Evolutionary conservation across 1,140 invertebrate species (phyloP).

Genomic region (Nasonia giraulti): DNA sequence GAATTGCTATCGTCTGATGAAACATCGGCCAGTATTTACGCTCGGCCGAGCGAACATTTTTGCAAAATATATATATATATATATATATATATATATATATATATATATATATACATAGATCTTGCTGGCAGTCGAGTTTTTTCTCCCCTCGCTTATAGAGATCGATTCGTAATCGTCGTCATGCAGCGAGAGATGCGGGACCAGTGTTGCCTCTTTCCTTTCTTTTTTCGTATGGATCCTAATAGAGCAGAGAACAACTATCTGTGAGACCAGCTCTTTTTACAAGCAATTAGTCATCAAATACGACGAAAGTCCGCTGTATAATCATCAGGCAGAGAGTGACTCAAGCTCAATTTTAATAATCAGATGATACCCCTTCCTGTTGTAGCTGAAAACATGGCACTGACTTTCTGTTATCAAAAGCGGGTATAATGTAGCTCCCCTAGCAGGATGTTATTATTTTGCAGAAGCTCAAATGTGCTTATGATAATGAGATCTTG

Average conservation of each 20-base stretch:
- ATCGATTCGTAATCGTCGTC: neutral
- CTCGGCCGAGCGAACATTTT: neutral
- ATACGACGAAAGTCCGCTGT: neutral
- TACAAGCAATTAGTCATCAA: slow-evolving; percentile 24
- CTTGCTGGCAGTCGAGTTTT: neutral
- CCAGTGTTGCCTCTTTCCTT: neutral
- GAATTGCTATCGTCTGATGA: neutral
- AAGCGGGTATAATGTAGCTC: neutral
- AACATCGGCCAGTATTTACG: neutral
- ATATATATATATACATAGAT: neutral
- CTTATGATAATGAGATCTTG: neutral
- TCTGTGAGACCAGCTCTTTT: slow-evolving; percentile 6
- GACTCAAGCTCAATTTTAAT: slow-evolving; percentile 26
- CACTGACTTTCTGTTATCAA: neutral
- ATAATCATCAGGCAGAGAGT: neutral
- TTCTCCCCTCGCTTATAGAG: neutral
- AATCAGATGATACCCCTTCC: slow-evolving; percentile 22
- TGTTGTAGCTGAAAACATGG: neutral
- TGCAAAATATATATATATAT: neutral
- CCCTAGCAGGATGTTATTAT: neutral
- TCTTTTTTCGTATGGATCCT: neutral
- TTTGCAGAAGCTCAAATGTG: neutral
- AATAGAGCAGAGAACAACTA: neutral
- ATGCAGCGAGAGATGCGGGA: slow-evolving; percentile 10
- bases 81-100: no score